Evolutionary conservation across 2,888 invertebrate species (phyloP).

Genomic region (Zygaena filipendulae): DNA sequence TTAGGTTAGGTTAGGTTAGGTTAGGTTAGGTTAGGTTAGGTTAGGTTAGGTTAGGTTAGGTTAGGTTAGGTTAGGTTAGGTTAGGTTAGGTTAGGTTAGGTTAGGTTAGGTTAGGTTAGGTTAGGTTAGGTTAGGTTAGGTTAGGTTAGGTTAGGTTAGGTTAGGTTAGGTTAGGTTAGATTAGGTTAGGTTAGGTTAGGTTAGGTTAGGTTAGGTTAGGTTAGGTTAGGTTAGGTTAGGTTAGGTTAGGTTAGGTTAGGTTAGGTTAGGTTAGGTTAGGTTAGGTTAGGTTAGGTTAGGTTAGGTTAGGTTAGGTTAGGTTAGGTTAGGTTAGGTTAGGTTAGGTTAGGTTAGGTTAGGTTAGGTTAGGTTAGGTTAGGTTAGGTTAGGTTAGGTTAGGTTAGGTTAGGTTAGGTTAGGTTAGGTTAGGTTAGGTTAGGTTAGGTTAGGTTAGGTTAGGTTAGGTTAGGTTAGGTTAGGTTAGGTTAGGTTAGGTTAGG

Average conservation of each 20-base stretch:
- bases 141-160: constrained; percentile 4
- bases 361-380: constrained; percentile 8
- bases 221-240: constrained; percentile 6
- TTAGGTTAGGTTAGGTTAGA: constrained; percentile 4
- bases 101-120: constrained; percentile 2
- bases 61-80: constrained; percentile 11
- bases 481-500: constrained; percentile 5
- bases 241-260: constrained; percentile 6
- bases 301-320: constrained; percentile 8
- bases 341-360: constrained; percentile 8
- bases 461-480: constrained; percentile 8
- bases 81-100: constrained; percentile 2
- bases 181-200: constrained; percentile 4
- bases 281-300: constrained; percentile 8
- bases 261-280: constrained; percentile 7
- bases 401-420: constrained; percentile 5
- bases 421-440: constrained; percentile 7
- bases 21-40: constrained; percentile 13
- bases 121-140: constrained; percentile 4
- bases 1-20: constrained; percentile 18
- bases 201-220: constrained; percentile 8
- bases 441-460: constrained; percentile 8
- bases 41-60: constrained; percentile 2
- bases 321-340: constrained; percentile 8
- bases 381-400: constrained; percentile 6